Conservation (phyloP, 2,797 vertebrate species). For the Podarcis lilfordi region DNA sequence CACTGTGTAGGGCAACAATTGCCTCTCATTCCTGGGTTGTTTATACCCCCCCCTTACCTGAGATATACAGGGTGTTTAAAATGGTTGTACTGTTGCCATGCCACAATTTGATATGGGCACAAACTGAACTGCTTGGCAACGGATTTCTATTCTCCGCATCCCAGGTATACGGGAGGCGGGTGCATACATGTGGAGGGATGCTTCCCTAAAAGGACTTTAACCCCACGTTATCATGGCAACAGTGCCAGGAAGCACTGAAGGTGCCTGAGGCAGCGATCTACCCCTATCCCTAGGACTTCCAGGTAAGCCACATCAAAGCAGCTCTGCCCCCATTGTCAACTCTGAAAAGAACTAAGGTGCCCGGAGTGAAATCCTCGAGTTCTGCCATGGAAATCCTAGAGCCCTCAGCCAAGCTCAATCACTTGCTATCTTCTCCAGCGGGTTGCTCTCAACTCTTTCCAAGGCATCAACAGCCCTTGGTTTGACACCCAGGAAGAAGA, state of each 20-base stretch:
- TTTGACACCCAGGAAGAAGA: neutral
- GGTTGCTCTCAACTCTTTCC: neutral
- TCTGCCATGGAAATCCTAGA: neutral
- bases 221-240: too few relatives aligned
- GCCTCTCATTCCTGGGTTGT: neutral
- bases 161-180: too few relatives aligned
- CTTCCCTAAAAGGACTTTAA: neutral
- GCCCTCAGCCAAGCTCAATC: too few relatives aligned
- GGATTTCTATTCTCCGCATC: too few relatives aligned
- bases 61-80: neutral
- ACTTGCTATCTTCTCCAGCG: neutral
- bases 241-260: neutral
- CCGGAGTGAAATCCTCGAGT: fast-evolving
- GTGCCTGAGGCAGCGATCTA: neutral
- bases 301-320: neutral
- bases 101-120: neutral
- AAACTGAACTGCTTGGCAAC: neutral
- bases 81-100: neutral
- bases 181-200: too few relatives aligned
- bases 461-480: neutral
- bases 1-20: too few relatives aligned
- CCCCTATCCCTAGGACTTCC: neutral
- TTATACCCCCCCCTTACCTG: neutral
- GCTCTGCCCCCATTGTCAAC: neutral
- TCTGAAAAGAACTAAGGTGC: neutral